Percentiles rank a stretch among this genome's conserved stretches.
Conservation (phyloP, 2,797 vertebrate genomes). For the Eupleurogrammus muticus region DNA sequence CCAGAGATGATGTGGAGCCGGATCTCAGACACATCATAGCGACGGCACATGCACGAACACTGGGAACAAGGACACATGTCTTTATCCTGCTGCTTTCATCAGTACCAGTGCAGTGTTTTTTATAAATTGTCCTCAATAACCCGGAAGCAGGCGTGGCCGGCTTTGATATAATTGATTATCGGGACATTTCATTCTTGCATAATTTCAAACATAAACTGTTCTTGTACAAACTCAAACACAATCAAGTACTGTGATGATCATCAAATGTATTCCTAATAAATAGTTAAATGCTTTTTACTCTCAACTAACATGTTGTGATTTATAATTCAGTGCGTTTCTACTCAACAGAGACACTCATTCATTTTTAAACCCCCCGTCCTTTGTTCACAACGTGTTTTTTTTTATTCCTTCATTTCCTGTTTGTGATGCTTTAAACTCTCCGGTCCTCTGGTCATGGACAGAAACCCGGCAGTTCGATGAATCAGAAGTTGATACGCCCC, state of each 20-base stretch:
- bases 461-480: conserved; percentile 29
- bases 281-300: conserved; percentile 12
- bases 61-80: conserved; percentile 10
- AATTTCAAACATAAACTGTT: conserved; percentile 1
- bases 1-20: conserved; percentile 50
- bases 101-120: background rate
- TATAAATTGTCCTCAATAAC: background rate
- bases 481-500: conserved; percentile 63
- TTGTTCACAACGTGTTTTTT: conserved; percentile 2
- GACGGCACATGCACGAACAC: conserved; percentile 26
- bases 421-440: conserved; percentile 24
- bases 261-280: conserved; percentile 55
- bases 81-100: conserved; percentile 17
- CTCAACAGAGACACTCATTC: conserved; percentile 24
- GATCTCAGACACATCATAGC: conserved; percentile 1
- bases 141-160: background rate
- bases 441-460: conserved; percentile 21
- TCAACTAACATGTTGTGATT: background rate
- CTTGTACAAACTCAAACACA: background rate
- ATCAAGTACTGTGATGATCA: background rate
- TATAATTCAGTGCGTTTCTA: conserved; percentile 26
- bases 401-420: conserved; percentile 24
- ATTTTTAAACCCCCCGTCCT: conserved; percentile 35
- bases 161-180: background rate
- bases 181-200: background rate